phyloP scores from a whole-genome alignment of 2,113 vertebrate genomes.

The Gasterosteus aculeatus region DNA sequence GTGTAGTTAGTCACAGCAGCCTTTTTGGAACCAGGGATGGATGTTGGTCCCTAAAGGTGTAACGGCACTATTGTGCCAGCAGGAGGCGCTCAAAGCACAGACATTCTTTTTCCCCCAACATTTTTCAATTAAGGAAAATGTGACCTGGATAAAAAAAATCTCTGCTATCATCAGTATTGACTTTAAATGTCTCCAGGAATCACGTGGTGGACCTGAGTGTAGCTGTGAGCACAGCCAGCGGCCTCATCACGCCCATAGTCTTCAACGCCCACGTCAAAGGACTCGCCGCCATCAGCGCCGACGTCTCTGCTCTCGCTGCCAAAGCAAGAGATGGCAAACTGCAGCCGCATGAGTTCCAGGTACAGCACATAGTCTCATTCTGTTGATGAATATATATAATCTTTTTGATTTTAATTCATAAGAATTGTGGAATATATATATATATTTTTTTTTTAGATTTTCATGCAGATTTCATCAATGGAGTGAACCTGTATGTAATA shows the following conservation, averaged over 20 bases:
- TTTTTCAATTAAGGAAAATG: neutral
- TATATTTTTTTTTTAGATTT: neutral
- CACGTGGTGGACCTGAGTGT: slow-evolving; percentile 95
- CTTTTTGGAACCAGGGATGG: too few species aligned
- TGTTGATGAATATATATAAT: too few species aligned
- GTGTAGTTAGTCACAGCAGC: too few species aligned
- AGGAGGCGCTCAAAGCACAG: slow-evolving; percentile 19
- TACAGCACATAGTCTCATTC: slow-evolving; percentile 46
- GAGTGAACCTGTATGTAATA: neutral
- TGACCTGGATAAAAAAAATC: neutral
- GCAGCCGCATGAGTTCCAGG: slow-evolving; percentile 97
- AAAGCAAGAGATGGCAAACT: slow-evolving; percentile 95
- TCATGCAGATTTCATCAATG: neutral
- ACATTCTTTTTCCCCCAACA: neutral
- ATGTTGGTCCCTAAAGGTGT: neutral
- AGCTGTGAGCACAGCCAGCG: slow-evolving; percentile 92
- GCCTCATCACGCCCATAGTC: slow-evolving; percentile 98
- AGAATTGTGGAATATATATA: neutral
- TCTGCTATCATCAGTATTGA: neutral
- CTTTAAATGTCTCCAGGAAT: slow-evolving; percentile 82
- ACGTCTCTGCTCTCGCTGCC: slow-evolving; percentile 87
- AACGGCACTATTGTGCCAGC: slow-evolving; percentile 4
- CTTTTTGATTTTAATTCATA: neutral
- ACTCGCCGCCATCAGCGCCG: slow-evolving; percentile 87
- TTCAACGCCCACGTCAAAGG: slow-evolving; percentile 96